Evolutionary conservation across 1,140 invertebrate species (phyloP).

Genomic region (Cydia amplana): DNA sequence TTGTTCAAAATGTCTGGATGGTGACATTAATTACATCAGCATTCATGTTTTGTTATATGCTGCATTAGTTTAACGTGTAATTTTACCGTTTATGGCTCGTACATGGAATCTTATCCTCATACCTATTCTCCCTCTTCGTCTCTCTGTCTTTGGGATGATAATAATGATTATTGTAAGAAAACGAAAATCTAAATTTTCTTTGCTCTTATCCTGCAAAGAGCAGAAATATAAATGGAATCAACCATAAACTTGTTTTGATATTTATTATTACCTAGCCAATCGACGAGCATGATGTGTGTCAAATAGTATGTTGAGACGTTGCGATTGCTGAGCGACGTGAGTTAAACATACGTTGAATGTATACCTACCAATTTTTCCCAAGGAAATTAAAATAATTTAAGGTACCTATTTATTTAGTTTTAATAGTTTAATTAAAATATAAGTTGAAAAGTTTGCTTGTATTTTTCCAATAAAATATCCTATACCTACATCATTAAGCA

Average conservation of each 20-base stretch:
- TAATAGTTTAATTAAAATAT: neutral
- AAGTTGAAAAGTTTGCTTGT: neutral
- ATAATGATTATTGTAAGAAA: too few species aligned
- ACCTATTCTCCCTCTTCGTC: too few species aligned
- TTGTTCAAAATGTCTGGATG: neutral
- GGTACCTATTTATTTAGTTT: neutral
- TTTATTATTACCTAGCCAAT: too few species aligned
- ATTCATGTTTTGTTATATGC: too few species aligned
- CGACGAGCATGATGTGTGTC: too few species aligned
- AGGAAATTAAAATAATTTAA: neutral
- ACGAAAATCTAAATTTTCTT: neutral
- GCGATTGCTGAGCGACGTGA: neutral
- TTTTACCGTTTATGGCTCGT: too few species aligned
- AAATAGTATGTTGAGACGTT: too few species aligned
- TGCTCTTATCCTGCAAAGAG: too few species aligned
- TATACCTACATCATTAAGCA: neutral
- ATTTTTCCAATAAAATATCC: neutral
- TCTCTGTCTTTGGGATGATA: too few species aligned
- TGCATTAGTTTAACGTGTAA: too few species aligned
- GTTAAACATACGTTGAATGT: neutral
- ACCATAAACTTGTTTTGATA: neutral
- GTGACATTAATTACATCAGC: neutral
- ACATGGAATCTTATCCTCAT: too few species aligned
- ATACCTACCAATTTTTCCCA: neutral
- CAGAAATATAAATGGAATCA: neutral